These are phyloP conservation scores for Mus spretus DNA, from an alignment of 2,797 vertebrate species.

Conservation along the genomic window DNA sequence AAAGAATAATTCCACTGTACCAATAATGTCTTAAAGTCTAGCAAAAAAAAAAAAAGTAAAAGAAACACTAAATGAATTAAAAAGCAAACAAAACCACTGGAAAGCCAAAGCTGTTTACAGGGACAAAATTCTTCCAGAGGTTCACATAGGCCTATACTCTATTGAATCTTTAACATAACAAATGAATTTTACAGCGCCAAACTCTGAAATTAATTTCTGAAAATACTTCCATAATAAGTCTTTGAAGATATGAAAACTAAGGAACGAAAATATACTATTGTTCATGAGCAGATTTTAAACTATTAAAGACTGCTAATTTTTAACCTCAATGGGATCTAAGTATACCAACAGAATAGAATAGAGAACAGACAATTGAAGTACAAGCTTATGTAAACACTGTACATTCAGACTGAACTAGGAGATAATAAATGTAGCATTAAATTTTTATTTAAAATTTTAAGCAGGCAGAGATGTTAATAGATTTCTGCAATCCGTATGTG, in stretches of 20 bases:
- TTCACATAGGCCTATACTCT: background rate
- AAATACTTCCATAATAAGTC: background rate
- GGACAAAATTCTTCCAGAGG: background rate
- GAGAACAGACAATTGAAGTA: background rate
- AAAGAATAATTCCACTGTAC: background rate
- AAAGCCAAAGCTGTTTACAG: background rate
- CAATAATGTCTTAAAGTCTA: background rate
- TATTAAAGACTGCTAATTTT: background rate
- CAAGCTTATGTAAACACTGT: background rate
- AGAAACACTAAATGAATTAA: background rate
- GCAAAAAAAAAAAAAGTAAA: background rate
- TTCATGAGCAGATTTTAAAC: background rate
- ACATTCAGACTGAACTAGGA: background rate
- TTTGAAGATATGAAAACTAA: background rate
- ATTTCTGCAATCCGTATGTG: background rate
- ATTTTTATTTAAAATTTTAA: background rate
- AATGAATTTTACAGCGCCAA: slow-evolving; percentile 42
- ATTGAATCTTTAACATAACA: background rate
- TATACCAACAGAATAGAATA: background rate
- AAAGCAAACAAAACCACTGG: background rate
- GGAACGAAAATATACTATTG: background rate
- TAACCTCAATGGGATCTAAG: background rate
- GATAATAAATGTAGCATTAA: background rate
- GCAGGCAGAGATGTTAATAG: background rate
- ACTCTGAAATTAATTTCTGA: background rate